Evolutionary conservation across 2,888 invertebrate genomes (phyloP).

Genomic region (Pachydiplax longipennis): DNA sequence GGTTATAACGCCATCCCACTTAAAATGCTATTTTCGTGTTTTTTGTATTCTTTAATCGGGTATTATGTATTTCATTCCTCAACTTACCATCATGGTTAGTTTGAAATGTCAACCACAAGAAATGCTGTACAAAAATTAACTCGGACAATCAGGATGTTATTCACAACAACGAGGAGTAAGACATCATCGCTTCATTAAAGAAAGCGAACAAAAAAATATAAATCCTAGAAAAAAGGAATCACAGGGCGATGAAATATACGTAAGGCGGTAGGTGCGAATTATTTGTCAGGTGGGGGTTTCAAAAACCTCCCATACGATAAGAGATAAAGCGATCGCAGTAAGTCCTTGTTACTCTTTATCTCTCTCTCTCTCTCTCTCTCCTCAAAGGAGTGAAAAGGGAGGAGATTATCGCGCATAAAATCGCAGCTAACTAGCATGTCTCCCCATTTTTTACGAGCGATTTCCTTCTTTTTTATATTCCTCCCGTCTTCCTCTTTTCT

Average conservation of each 20-base stretch:
- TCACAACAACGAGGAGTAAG: neutral
- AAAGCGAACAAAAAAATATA: neutral
- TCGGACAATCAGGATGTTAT: neutral
- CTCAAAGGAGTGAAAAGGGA: neutral
- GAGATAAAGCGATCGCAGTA: neutral
- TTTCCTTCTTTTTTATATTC: neutral
- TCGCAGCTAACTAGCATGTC: neutral
- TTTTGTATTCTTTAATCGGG: too few relatives aligned
- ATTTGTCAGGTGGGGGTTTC: neutral
- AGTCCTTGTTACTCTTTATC: neutral
- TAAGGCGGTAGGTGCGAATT: neutral
- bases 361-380: neutral
- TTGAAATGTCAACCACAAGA: too few relatives aligned
- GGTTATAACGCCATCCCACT: too few relatives aligned
- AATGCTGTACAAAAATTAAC: neutral
- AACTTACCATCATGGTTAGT: too few relatives aligned
- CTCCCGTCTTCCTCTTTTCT: neutral
- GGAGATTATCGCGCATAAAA: neutral
- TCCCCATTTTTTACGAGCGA: neutral
- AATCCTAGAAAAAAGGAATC: neutral
- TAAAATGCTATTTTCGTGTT: too few relatives aligned
- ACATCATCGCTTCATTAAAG: neutral
- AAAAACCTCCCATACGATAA: neutral
- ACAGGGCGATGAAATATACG: neutral
- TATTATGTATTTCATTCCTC: too few relatives aligned